Evolutionary conservation across 2,888 invertebrate species (phyloP), one percentile per base, ranked within the genome.

Genomic region (Acholoe squamosa): DNA sequence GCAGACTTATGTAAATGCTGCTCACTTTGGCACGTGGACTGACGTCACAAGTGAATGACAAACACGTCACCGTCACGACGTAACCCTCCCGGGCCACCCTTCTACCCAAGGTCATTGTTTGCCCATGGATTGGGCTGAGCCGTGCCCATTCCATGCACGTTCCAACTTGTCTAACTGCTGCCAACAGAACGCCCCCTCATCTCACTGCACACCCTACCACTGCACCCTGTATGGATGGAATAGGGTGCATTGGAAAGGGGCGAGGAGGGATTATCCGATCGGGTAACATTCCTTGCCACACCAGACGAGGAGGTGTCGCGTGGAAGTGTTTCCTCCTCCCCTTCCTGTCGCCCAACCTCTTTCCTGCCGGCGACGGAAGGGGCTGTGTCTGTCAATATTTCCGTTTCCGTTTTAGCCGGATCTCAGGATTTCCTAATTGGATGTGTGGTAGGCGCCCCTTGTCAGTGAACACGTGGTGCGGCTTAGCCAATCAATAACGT

Each of bases 401-500:
- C 86, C 86, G 54, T 54, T 86, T 86, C 86, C 86, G 86, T 14
- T 52, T 28, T 12, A n/a, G 86, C 56, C 86, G 54, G 86, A 86
- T 56, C 56, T 56, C 86, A 22, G 86, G 86, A 86, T 54, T 52
- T 86, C 86, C 86, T 86, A 86, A 86, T 54, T 86, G 86, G 86
- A 52, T 86, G 0, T 34, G 34, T n/a, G 84, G 28, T 19, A 10
- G 84, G 84, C 43, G 86, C 80, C 43, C 80, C 19, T 22, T 43
- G 33, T 80, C 34, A 43, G 22, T 43, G n/a, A 43, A 0, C 80
- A 80, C 80, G 80, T 80, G 80, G 43, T 80, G 80, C 34, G 43
- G 43, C 33, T 80, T 43, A 33, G 33, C 80, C 80, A 80, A 80
- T 80, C 80, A 80, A 80, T 80, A 80, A 80, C 34, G 80, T 16